A percentile compares a stretch with the other conserved stretches of the same genome.
These are phyloP conservation scores for Drosophila phalerata DNA, from an alignment of 2,888 invertebrate genomes.

Conservation along the genomic window DNA sequence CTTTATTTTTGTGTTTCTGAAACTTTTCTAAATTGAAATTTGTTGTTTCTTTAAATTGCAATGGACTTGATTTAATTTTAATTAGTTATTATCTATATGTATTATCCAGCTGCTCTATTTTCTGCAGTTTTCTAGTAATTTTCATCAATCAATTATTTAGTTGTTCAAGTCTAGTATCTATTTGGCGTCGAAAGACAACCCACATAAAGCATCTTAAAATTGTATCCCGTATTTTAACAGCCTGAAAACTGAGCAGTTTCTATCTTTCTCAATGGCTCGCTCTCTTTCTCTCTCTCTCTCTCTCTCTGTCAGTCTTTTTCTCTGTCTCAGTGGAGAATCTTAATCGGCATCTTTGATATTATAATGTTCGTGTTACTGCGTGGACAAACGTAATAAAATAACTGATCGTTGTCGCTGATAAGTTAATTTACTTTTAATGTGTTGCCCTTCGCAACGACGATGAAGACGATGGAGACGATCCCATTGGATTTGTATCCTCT, in stretches of 20 bases:
- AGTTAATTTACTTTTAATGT: conserved; percentile 86
- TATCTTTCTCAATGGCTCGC: background rate
- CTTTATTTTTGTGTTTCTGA: no score
- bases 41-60: no score
- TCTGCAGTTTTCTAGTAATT: background rate
- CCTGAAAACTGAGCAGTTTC: conserved; percentile 7
- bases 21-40: no score
- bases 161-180: conserved; percentile 1
- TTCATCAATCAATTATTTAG: conserved; percentile 11
- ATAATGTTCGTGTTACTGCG: conserved; percentile 86
- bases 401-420: conserved; percentile 86
- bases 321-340: conserved; percentile 59
- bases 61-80: no score
- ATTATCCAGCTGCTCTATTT: conserved; percentile 16
- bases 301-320: background rate
- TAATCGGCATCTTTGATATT: conserved; percentile 84
- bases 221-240: conserved; percentile 9
- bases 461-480: conserved; percentile 30
- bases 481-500: conserved; percentile 44
- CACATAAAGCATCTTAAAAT: conserved; percentile 25
- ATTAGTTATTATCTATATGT: no score
- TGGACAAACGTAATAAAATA: conserved; percentile 86
- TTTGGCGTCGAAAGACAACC: conserved; percentile 4
- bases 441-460: conserved; percentile 70
- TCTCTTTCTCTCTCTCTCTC: conserved; percentile 2